Percentiles rank a stretch among this genome's conserved stretches.
phyloP scores from a whole-genome alignment of 2,888 invertebrate species.

The Rhamnusium bicolor region DNA sequence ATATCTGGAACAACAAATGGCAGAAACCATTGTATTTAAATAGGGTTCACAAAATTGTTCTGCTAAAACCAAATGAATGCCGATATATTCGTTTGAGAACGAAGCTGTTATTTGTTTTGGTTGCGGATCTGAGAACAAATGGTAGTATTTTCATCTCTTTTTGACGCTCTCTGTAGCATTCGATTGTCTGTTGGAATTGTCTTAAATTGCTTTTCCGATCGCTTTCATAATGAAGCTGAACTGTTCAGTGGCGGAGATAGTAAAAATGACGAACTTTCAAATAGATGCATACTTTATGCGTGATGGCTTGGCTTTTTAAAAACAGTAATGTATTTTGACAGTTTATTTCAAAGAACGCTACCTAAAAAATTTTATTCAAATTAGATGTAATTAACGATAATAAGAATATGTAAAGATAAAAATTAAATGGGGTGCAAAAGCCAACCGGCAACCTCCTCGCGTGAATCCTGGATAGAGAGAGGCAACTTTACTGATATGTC shows the following conservation, averaged over 20 bases:
- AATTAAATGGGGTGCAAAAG: too few relatives aligned
- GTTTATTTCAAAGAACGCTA: too few relatives aligned
- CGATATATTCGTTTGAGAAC: conserved; percentile 48
- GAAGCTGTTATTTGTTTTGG: conserved; percentile 61
- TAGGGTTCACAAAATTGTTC: conserved; percentile 43
- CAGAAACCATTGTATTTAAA: conserved; percentile 38
- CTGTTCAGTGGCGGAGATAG: conserved; percentile 38
- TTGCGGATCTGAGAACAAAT: conserved; percentile 58
- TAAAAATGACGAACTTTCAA: not conserved
- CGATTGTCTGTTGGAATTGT: conserved; percentile 69
- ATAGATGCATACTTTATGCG: not conserved
- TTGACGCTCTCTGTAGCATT: conserved; percentile 63
- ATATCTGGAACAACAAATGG: conserved; percentile 29
- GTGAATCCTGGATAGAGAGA: too few relatives aligned
- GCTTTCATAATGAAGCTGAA: conserved; percentile 67
- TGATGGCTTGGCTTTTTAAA: too few relatives aligned
- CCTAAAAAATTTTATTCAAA: too few relatives aligned
- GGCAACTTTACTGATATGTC: too few relatives aligned
- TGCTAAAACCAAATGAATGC: conserved; percentile 47
- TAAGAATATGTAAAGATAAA: too few relatives aligned
- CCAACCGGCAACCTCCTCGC: too few relatives aligned
- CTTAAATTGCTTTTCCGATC: conserved; percentile 68
- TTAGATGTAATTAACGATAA: too few relatives aligned
- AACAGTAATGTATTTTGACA: too few relatives aligned
- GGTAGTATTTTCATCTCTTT: conserved; percentile 63